A percentile compares a stretch with the other conserved stretches of the same genome.
Evolutionary conservation across 2,888 invertebrate species (phyloP).

Genomic region (Leptopilina drosophilae): DNA sequence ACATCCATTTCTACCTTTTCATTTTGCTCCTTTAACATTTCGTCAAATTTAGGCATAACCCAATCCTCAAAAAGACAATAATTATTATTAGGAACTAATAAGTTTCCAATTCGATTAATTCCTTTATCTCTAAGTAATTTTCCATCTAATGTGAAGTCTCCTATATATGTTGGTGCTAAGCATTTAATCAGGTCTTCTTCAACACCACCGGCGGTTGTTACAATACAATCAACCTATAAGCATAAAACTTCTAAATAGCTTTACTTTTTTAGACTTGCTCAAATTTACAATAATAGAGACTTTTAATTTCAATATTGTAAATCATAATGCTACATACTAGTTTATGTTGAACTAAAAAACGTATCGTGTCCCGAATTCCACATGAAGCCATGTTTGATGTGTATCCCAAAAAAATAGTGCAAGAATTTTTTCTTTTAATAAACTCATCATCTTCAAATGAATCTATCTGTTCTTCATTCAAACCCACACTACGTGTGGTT

Average conservation of each 20-base stretch:
- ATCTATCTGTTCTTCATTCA: constrained; percentile 84
- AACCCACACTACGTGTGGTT: constrained; percentile 80
- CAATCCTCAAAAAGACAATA: constrained; percentile 99
- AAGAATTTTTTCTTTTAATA: constrained; percentile 86
- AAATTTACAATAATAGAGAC: not conserved
- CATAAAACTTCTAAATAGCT: constrained; percentile 3
- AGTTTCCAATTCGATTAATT: constrained; percentile 94
- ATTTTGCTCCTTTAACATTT: constrained; percentile 93
- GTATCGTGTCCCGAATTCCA: constrained; percentile 93
- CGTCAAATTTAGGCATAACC: constrained; percentile 94
- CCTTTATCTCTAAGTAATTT: constrained; percentile 89
- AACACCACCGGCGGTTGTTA: constrained; percentile 97
- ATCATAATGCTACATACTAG: constrained; percentile 78
- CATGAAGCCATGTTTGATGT: constrained; percentile 98
- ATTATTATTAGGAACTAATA: constrained; percentile 98
- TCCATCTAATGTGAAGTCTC: constrained; percentile 92
- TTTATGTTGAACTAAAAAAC: constrained; percentile 90
- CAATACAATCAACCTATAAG: constrained; percentile 92
- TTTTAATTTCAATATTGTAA: not conserved
- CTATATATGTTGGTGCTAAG: constrained; percentile 94
- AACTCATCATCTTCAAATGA: constrained; percentile 88
- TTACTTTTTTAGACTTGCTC: not conserved
- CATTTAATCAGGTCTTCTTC: constrained; percentile 99
- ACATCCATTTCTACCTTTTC: constrained; percentile 76
- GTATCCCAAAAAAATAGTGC: constrained; percentile 97